Evolutionary conservation across 2,797 vertebrate genomes (phyloP), one percentile per base, ranked within the genome.

Genomic region (Phrynocephalus guinanensis): DNA sequence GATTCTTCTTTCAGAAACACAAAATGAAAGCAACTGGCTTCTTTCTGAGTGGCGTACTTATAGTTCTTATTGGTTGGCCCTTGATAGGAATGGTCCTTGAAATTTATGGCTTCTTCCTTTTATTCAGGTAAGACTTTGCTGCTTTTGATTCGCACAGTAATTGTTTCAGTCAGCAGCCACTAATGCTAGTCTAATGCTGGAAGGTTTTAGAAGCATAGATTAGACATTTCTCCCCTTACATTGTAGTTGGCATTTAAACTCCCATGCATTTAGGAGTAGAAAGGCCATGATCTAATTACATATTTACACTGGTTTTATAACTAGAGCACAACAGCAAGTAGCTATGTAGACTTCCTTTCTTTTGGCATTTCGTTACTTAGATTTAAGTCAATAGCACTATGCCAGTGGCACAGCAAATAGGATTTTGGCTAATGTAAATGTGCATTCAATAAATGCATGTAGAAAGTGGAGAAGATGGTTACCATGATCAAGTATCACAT

Each of bases 1-100:
- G 98, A 90, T 99, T 99, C 97, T 99, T 99, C 96, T 99, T 99
- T 95, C 99, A 99, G 95, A 98, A 98, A 88, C 99, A 99, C 96
- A 99, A 99, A 96, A 97, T 99, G 94, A 99, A 99, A 95, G 99
- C 99, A 90, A 99, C 98, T 0, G 95, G 98, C 18, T 99, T 99
- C 96, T 99, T 99, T 95, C 96, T 99, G 84, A 98, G 99, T 24
- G 99, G 99, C 0, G 98, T 99, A 86, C 95, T 98, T n/a, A 97
- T 99, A 90, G 99, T 99, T 91, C 98, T 99, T 80, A 96, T 99
- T 38, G 98, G 99, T 18, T 99, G 99, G 98, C 99, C 99, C 85
- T 98, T 99, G 87, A 93, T 99, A 71, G 99, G 99, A 76, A 99
- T 99, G 86, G 97, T 99, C 82, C 97, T 99, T 91, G 99, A 99